Evolutionary conservation across 2,113 vertebrate species (phyloP).

Genomic region (Megaleporinus macrocephalus): DNA sequence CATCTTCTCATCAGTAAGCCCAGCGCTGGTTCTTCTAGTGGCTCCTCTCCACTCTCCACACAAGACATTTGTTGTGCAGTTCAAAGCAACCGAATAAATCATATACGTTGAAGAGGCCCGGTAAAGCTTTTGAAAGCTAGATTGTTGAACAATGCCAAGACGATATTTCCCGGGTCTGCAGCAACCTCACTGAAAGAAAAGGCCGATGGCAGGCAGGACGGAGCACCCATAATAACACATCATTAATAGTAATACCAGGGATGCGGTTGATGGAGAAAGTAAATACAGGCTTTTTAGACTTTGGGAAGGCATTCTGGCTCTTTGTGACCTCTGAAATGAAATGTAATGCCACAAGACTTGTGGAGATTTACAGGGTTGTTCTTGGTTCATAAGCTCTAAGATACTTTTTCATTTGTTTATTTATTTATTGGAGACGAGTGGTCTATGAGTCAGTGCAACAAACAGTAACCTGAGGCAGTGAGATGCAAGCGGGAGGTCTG

Average conservation of each 20-base stretch:
- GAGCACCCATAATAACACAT: neutral
- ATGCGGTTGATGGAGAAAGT: neutral
- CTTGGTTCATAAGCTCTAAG: neutral
- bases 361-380: neutral
- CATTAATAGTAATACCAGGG: neutral
- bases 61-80: neutral
- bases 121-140: neutral
- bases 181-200: neutral
- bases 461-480: neutral
- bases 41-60: neutral
- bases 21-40: neutral
- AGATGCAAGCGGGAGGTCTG: too few relatives aligned
- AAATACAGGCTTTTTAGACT: neutral
- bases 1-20: neutral
- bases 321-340: too few relatives aligned
- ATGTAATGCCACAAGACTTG: too few relatives aligned
- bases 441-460: too few relatives aligned
- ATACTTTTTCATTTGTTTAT: too few relatives aligned
- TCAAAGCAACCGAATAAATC: constrained; percentile 5
- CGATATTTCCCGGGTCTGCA: too few relatives aligned
- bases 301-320: too few relatives aligned
- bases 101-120: neutral
- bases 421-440: too few relatives aligned
- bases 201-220: neutral
- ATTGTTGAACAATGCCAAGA: neutral